Conservation (phyloP, 1,140 invertebrate species). For the Spodoptera litura region DNA sequence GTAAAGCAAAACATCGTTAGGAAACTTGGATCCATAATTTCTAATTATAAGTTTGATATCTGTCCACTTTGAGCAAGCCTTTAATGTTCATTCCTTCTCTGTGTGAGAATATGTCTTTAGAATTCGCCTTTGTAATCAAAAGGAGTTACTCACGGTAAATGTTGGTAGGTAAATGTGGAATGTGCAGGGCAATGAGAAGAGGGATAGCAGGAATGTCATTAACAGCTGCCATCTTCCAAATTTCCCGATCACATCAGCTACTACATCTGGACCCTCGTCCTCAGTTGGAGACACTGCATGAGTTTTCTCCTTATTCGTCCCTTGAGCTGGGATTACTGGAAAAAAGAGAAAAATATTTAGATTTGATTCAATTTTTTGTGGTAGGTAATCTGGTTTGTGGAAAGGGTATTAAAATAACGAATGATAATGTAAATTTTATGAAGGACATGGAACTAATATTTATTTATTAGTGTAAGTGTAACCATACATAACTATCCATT, state of each 20-base stretch:
- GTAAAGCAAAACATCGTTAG: no score
- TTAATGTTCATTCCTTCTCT: no score
- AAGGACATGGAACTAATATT: no score
- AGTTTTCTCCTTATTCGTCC: constrained; percentile 67
- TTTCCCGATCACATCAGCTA: constrained; percentile 89
- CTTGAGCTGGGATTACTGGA: constrained; percentile 78
- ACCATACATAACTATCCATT: no score
- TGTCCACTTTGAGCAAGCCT: no score
- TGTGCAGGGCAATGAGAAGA: constrained; percentile 92
- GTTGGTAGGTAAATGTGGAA: constrained; percentile 91
- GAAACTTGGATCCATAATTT: no score
- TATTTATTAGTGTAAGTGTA: no score
- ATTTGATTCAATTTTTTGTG: background rate
- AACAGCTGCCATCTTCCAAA: constrained; percentile 92
- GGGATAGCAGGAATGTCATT: constrained; percentile 89
- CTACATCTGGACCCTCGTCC: constrained; percentile 88
- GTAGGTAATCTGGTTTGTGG: no score
- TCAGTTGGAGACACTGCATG: constrained; percentile 56
- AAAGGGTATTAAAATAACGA: no score
- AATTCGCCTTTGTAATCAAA: background rate
- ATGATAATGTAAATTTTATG: no score
- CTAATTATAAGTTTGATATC: no score
- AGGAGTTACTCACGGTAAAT: constrained; percentile 85
- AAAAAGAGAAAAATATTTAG: constrained; percentile 42
- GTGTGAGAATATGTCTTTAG: no score